Evolutionary conservation across 2,113 vertebrate species (phyloP).

Genomic region (Fulmarus glacialis): DNA sequence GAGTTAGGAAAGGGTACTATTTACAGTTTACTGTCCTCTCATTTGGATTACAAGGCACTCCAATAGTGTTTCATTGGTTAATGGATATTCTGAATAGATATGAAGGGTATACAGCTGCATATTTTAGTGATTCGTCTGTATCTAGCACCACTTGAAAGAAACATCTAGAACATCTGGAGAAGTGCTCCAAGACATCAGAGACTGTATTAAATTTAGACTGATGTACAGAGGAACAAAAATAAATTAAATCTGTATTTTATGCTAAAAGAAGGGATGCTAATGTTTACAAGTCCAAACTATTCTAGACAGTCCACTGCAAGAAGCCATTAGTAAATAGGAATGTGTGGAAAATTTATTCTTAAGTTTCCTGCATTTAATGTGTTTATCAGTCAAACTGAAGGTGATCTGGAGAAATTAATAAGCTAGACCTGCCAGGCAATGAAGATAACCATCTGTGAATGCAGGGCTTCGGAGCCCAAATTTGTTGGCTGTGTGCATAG

Average conservation of each 20-base stretch:
- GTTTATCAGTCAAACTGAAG: not conserved
- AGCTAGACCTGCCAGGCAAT: not conserved
- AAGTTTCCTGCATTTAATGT: not conserved
- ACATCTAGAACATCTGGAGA: not conserved
- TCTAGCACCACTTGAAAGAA: not conserved
- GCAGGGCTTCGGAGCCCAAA: not conserved
- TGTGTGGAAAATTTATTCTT: not conserved
- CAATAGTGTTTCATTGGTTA: not conserved
- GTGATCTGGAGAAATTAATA: not conserved
- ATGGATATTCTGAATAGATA: not conserved
- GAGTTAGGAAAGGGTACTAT: not conserved
- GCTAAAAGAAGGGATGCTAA: not conserved
- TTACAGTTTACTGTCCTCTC: not conserved
- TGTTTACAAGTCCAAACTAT: not conserved
- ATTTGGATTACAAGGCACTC: not conserved
- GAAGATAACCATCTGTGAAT: not conserved
- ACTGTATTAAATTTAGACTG: not conserved
- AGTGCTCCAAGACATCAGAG: not conserved
- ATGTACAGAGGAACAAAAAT: not conserved
- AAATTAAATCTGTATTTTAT: not conserved
- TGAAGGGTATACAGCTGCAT: not conserved
- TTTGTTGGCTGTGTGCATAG: not conserved
- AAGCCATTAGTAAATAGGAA: not conserved
- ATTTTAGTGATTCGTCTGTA: not conserved
- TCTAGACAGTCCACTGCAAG: not conserved